A percentile compares a stretch with the other conserved stretches of the same genome.
These are phyloP conservation scores for Taenioides sp. DNA, from an alignment of 2,797 vertebrate genomes.

Conservation along the genomic window DNA sequence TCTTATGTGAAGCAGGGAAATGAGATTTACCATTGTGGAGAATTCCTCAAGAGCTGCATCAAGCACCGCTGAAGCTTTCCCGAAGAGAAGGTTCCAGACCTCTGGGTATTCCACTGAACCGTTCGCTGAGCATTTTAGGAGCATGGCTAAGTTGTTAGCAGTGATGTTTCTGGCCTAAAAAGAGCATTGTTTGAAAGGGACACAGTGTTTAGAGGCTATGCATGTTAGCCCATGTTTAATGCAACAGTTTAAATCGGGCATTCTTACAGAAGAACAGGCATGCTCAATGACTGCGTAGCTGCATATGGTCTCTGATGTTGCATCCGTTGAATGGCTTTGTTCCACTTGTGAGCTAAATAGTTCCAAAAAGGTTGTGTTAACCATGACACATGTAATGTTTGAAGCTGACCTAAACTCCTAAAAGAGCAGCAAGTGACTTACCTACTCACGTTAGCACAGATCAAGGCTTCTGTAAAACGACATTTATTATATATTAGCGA, in stretches of 20 bases:
- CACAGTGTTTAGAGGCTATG: background rate
- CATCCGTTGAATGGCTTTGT: background rate
- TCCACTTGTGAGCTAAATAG: constrained; percentile 15
- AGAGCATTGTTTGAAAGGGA: constrained; percentile 15
- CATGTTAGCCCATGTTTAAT: background rate
- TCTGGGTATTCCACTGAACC: constrained; percentile 7
- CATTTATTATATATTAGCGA: too few species aligned
- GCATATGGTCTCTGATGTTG: constrained; percentile 31
- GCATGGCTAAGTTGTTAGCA: constrained; percentile 21
- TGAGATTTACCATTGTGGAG: constrained; percentile 34
- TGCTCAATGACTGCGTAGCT: constrained; percentile 38
- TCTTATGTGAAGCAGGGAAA: background rate
- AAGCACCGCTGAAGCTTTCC: constrained; percentile 31
- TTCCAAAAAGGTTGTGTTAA: background rate
- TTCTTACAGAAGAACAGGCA: constrained; percentile 49
- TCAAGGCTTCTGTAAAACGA: too few species aligned
- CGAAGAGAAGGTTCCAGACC: constrained; percentile 47
- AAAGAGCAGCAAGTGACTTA: constrained; percentile 2
- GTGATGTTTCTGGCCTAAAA: constrained; percentile 38
- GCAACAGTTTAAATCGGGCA: too few species aligned
- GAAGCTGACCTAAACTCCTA: background rate
- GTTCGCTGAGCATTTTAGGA: constrained; percentile 46
- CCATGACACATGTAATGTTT: background rate
- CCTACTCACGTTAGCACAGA: background rate
- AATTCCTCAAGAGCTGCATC: constrained; percentile 38